Conservation (phyloP, 2,888 invertebrate genomes). For the Tipula vernalis region DNA sequence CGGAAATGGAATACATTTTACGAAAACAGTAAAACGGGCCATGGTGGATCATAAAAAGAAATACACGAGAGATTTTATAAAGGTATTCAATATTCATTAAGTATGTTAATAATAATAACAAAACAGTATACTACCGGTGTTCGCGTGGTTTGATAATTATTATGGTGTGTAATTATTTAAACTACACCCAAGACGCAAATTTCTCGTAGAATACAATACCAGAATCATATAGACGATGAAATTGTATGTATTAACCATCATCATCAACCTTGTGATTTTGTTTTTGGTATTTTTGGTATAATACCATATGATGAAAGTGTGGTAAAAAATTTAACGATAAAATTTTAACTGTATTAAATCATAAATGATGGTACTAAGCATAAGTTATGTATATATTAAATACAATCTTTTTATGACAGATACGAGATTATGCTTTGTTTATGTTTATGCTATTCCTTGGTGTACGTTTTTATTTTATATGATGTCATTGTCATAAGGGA, state of each 20-base stretch:
- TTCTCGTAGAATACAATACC: not conserved
- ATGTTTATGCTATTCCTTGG: not conserved
- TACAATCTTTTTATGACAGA: not conserved
- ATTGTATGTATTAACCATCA: not conserved
- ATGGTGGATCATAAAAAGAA: not conserved
- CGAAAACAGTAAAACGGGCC: not conserved
- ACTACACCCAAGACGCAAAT: not conserved
- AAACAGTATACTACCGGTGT: not conserved
- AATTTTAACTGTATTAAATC: not conserved
- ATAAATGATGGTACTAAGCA: not conserved
- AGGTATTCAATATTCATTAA: not conserved
- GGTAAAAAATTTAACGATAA: not conserved
- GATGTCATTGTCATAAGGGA: not conserved
- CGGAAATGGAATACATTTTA: not conserved
- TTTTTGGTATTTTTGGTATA: not conserved
- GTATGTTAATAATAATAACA: not conserved
- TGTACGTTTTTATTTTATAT: not conserved
- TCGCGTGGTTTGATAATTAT: not conserved
- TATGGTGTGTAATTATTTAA: not conserved
- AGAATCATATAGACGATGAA: not conserved
- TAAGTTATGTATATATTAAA: not conserved
- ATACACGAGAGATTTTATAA: not conserved
- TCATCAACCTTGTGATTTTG: not conserved
- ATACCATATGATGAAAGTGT: not conserved
- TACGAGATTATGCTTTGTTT: not conserved